Conservation (phyloP, 2,888 invertebrate species). For the Drosophila nr. fundita region DNA sequence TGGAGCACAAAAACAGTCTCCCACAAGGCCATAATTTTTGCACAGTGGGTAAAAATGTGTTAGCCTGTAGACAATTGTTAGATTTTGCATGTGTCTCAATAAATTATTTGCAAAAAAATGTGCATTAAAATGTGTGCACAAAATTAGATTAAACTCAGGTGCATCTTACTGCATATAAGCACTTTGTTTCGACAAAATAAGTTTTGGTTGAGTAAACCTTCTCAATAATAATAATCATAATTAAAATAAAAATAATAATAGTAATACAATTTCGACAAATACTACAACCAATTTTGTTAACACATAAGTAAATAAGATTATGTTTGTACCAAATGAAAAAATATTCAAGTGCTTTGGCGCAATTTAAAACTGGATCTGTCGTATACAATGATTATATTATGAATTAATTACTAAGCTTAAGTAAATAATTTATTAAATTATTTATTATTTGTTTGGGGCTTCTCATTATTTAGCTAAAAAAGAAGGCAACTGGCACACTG, state of each 20-base stretch:
- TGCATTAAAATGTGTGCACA: background rate
- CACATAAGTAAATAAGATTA: background rate
- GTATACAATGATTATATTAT: background rate
- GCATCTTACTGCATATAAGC: background rate
- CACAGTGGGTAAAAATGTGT: conserved; percentile 30
- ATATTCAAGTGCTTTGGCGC: background rate
- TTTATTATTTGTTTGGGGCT: background rate
- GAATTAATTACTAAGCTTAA: background rate
- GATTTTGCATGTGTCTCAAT: background rate
- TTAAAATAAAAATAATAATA: background rate
- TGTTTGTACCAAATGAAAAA: background rate
- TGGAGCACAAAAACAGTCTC: conserved; percentile 57
- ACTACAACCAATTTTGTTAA: background rate
- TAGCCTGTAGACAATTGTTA: background rate
- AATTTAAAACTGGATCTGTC: background rate
- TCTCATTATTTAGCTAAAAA: background rate
- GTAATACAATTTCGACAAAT: background rate
- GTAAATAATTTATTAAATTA: background rate
- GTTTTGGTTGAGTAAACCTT: background rate
- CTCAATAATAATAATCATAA: background rate
- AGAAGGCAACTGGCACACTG: conserved; percentile 12
- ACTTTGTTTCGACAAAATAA: background rate
- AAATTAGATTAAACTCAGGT: background rate
- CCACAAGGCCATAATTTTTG: conserved; percentile 38
- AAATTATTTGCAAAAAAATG: background rate